Conservation (phyloP, 2,113 vertebrate species). For the Nettapus auritus region DNA sequence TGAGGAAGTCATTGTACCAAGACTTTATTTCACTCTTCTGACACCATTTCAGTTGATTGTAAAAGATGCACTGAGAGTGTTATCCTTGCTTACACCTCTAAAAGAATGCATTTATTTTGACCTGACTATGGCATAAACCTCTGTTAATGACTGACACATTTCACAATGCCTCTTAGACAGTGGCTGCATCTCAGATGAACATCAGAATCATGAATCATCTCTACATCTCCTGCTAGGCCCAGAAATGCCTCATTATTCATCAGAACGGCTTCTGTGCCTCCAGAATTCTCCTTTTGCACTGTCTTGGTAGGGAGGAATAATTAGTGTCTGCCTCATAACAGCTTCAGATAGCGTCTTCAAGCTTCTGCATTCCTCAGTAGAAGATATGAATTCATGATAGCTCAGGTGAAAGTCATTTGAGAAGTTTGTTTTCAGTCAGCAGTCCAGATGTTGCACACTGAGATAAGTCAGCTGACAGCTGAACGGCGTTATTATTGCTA, state of each 20-base stretch:
- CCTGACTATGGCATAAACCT: background rate
- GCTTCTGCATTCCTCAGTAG: background rate
- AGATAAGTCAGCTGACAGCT: background rate
- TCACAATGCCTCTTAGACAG: background rate
- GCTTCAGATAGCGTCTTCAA: background rate
- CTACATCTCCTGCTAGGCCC: background rate
- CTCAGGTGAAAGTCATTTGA: background rate
- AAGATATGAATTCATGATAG: rapidly evolving
- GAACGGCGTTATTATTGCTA: background rate
- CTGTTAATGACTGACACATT: background rate
- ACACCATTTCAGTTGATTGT: background rate
- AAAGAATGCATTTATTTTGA: background rate
- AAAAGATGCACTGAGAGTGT: background rate
- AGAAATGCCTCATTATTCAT: background rate
- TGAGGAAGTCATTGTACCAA: background rate
- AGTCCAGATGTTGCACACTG: background rate
- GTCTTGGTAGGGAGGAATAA: background rate
- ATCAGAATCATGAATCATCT: background rate
- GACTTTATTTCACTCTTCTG: background rate
- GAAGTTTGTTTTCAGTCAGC: background rate
- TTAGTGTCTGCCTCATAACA: background rate
- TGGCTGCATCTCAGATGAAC: background rate
- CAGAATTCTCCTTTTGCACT: background rate
- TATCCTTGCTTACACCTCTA: background rate
- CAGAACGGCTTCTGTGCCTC: background rate